These are phyloP conservation scores for Aspidoscelis tigris DNA, from an alignment of 2,113 vertebrate species.

Conservation along the genomic window DNA sequence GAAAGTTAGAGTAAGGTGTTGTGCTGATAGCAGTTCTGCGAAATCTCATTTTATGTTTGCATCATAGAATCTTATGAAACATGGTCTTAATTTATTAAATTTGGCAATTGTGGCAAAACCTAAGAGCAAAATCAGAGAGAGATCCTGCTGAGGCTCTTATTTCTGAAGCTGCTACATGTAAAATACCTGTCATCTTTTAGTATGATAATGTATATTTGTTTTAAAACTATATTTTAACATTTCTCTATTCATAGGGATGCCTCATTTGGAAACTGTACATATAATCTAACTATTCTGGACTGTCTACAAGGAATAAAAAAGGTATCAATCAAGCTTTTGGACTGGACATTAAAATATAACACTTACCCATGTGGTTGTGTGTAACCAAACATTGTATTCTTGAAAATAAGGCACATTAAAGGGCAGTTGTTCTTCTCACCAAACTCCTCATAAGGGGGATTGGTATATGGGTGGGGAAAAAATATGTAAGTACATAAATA, in stretches of 20 bases:
- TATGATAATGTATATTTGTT: constrained; percentile 17
- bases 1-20: neutral
- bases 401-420: too few species aligned
- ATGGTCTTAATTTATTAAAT: too few species aligned
- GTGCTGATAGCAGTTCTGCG: too few species aligned
- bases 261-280: constrained; percentile 93
- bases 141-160: neutral
- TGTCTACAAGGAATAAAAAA: constrained; percentile 95
- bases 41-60: too few species aligned
- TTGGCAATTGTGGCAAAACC: too few species aligned
- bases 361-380: neutral
- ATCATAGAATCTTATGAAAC: too few species aligned
- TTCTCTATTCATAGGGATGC: constrained; percentile 85
- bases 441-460: neutral
- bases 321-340: constrained; percentile 74
- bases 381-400: neutral
- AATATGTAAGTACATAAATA: neutral
- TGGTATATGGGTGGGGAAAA: too few species aligned
- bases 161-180: neutral
- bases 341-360: neutral
- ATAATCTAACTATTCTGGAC: constrained; percentile 92
- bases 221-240: constrained; percentile 43
- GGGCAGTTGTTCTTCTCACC: neutral
- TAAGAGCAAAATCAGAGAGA: too few species aligned
- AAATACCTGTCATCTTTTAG: neutral